Evolutionary conservation across 1,140 invertebrate species (phyloP).

Genomic region (Brachystomella parvula): DNA sequence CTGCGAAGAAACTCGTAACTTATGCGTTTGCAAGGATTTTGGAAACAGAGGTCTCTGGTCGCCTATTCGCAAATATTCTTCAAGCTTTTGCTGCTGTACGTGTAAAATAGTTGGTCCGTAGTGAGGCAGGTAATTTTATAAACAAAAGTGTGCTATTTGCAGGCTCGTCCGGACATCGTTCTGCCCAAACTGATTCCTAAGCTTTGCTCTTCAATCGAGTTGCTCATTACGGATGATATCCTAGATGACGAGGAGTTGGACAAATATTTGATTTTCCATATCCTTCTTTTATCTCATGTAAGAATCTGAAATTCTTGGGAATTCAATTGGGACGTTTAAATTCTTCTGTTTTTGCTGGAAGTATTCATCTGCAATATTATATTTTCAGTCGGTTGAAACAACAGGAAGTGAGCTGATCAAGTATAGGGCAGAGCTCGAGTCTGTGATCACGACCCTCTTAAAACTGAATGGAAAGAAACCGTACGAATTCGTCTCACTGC

Average conservation of each 20-base stretch:
- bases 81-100: constrained; percentile 61
- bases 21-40: constrained; percentile 66
- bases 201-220: constrained; percentile 55
- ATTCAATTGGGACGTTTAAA: background rate
- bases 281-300: constrained; percentile 66
- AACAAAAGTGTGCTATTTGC: constrained; percentile 22
- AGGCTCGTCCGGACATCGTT: constrained; percentile 55
- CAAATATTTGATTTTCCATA: constrained; percentile 66
- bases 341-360: background rate
- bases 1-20: constrained; percentile 61
- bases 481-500: constrained; percentile 45
- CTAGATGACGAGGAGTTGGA: constrained; percentile 65
- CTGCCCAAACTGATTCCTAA: constrained; percentile 63
- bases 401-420: constrained; percentile 31
- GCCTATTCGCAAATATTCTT: constrained; percentile 61
- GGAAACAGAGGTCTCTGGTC: constrained; percentile 73
- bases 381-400: constrained; percentile 29
- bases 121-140: background rate
- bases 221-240: constrained; percentile 52
- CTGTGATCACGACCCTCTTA: constrained; percentile 49
- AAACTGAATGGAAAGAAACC: constrained; percentile 89
- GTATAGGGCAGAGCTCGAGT: constrained; percentile 24
- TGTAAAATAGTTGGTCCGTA: background rate
- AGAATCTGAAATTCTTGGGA: constrained; percentile 18
- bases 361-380: background rate